phyloP scores from a whole-genome alignment of 2,113 vertebrate species.

The Megaptera novaeangliae region DNA sequence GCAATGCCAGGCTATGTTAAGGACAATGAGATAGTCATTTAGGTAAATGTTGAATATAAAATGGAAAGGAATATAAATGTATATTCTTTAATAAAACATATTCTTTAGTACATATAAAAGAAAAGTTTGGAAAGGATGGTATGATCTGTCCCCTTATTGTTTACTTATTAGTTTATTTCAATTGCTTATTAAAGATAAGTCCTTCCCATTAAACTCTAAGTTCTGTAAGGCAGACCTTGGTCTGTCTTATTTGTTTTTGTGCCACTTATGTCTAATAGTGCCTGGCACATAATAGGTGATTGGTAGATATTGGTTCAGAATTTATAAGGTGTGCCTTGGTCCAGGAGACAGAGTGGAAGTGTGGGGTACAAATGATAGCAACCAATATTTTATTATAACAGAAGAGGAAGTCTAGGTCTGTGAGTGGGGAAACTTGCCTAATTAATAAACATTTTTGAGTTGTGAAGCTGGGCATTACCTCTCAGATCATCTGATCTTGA shows the following conservation, averaged over 20 bases:
- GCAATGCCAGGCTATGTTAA: not conserved
- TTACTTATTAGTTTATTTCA: not conserved
- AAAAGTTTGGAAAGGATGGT: not conserved
- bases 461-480: not conserved
- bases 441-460: not conserved
- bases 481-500: not conserved
- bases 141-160: not conserved
- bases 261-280: not conserved
- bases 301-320: not conserved
- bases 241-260: not conserved
- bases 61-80: not conserved
- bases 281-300: not conserved
- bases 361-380: not conserved
- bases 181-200: not conserved
- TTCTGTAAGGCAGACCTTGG: not conserved
- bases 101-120: not conserved
- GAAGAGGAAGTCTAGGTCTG: not conserved
- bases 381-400: not conserved
- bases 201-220: not conserved
- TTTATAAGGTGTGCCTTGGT: not conserved
- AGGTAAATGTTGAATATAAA: not conserved
- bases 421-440: not conserved
- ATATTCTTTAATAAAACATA: not conserved
- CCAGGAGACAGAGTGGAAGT: not conserved
- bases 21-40: not conserved